A percentile compares a stretch with the other conserved stretches of the same genome.
These are phyloP conservation scores for Perithous albicinctus DNA, from an alignment of 2,888 invertebrate genomes.

Conservation along the genomic window DNA sequence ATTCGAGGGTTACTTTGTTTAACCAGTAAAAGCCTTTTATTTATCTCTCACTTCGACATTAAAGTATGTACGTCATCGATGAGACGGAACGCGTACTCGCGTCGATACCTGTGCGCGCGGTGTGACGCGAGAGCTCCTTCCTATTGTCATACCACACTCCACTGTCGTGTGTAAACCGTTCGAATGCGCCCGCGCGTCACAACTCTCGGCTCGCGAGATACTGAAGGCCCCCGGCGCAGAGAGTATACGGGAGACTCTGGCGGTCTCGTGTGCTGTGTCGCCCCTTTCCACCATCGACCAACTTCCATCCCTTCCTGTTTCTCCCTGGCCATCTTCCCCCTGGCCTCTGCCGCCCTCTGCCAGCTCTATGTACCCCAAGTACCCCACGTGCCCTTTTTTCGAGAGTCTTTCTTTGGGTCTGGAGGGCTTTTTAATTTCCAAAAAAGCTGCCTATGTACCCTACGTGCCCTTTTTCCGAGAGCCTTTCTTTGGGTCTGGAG, in stretches of 20 bases:
- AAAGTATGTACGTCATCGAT: background rate
- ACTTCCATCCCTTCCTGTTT: conserved; percentile 64
- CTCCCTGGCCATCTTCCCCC: conserved; percentile 17
- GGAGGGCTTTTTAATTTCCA: too few species aligned
- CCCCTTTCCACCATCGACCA: conserved; percentile 63
- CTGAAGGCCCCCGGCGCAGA: conserved; percentile 76
- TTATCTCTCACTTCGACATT: background rate
- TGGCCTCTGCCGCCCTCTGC: conserved; percentile 54
- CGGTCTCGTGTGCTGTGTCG: conserved; percentile 57
- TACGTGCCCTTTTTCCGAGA: too few species aligned
- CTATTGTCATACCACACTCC: background rate
- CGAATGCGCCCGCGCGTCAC: conserved; percentile 54
- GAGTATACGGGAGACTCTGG: conserved; percentile 64
- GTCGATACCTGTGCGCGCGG: background rate
- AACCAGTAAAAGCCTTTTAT: background rate
- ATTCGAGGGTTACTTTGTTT: background rate
- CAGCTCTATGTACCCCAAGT: too few species aligned
- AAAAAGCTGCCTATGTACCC: too few species aligned
- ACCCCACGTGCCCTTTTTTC: conserved; percentile 29
- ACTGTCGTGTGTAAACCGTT: background rate
- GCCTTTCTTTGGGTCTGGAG: too few species aligned
- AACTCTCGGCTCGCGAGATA: conserved; percentile 80
- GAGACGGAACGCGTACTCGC: background rate
- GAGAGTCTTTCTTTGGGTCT: background rate
- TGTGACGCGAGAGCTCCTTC: background rate